Evolutionary conservation across 2,797 vertebrate species (phyloP).

Genomic region (Phoxinus dragarum): DNA sequence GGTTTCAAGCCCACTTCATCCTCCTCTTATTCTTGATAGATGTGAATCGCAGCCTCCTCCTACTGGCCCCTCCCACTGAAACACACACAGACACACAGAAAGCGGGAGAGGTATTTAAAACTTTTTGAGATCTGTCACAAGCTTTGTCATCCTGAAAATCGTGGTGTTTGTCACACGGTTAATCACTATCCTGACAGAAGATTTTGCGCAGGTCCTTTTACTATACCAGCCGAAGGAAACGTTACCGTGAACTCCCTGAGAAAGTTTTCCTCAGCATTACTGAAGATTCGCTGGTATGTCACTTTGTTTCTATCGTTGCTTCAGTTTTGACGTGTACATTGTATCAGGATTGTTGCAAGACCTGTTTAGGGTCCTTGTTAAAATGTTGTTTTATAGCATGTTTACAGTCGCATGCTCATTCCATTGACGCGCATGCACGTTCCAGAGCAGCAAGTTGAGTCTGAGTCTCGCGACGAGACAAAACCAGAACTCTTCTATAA

Average conservation of each 20-base stretch:
- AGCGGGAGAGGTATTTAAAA: slow-evolving; percentile 65
- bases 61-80: slow-evolving; percentile 68
- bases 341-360: neutral
- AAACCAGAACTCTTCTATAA: slow-evolving; percentile 10
- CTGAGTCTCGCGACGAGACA: neutral
- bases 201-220: slow-evolving; percentile 24
- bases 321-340: neutral
- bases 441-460: neutral
- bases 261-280: slow-evolving; percentile 32
- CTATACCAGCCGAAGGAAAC: slow-evolving; percentile 28
- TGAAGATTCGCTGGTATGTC: slow-evolving; percentile 44
- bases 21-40: slow-evolving; percentile 39
- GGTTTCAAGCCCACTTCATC: slow-evolving; percentile 22
- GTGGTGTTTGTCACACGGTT: slow-evolving; percentile 8
- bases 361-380: neutral
- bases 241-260: slow-evolving; percentile 25
- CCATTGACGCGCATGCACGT: neutral
- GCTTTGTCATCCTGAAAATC: slow-evolving; percentile 48
- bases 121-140: slow-evolving; percentile 58
- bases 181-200: slow-evolving; percentile 9
- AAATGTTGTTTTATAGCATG: neutral
- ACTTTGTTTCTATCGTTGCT: slow-evolving; percentile 25
- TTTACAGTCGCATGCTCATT: slow-evolving; percentile 24
- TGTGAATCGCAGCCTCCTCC: slow-evolving; percentile 62
- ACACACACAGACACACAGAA: slow-evolving; percentile 57